phyloP scores from a whole-genome alignment of 2,113 vertebrate species.

The Hydropotes inermis region DNA sequence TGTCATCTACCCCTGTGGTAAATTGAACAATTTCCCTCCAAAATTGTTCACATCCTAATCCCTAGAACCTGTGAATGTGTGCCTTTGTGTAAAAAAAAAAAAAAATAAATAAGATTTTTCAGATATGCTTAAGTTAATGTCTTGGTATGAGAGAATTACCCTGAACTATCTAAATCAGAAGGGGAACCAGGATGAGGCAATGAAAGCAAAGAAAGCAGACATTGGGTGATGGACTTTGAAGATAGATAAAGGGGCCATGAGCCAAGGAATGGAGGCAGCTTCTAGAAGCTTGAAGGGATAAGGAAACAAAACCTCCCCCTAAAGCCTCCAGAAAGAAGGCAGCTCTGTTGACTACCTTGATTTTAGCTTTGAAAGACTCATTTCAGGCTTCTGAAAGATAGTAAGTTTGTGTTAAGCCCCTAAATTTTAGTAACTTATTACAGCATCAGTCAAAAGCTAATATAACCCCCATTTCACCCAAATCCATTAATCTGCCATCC shows the following conservation, averaged over 20 bases:
- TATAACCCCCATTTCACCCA: not conserved
- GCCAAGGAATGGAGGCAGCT: not conserved
- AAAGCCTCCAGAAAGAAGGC: not conserved
- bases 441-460: not conserved
- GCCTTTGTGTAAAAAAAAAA: not conserved
- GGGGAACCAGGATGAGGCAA: not conserved
- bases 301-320: not conserved
- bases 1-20: not conserved
- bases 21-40: not conserved
- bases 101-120: not conserved
- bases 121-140: not conserved
- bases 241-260: not conserved
- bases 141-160: not conserved
- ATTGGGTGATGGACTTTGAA: not conserved
- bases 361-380: not conserved
- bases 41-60: not conserved
- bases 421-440: not conserved
- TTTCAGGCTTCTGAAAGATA: not conserved
- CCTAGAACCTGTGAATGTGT: not conserved
- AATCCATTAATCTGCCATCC: not conserved
- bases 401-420: not conserved
- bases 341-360: not conserved
- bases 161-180: not conserved
- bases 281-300: not conserved
- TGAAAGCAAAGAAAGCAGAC: not conserved